Evolutionary conservation across 2,888 invertebrate species (phyloP), one percentile per base, ranked within the genome.

Genomic region (Ochropleura plecta): DNA sequence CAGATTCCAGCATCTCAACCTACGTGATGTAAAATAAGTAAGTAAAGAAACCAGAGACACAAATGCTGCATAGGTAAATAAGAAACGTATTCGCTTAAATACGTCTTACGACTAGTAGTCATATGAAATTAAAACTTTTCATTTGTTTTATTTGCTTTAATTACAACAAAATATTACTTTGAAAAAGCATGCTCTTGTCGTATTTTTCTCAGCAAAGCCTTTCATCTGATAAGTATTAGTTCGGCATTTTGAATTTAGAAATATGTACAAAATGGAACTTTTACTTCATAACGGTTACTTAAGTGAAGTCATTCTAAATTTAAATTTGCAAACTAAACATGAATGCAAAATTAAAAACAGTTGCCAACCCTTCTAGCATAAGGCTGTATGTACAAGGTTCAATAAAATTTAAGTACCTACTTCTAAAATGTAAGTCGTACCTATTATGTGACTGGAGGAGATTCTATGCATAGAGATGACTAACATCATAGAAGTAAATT

Each of bases 401-500:
- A 30, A 30, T 12, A 42, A 42, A 60, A 60, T 42, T 60, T n/a
- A n/a, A n/a, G n/a, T n/a, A n/a, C n/a, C n/a, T n/a, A 60, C 18
- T 42, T 42, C 30, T 12, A 53, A 9, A 9, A 10, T 53, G 55
- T 55, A 55, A 42, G n/a, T 42, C 30, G 3, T 12, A 30, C 30
- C 30, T 30, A 44, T 62, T n/a, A 62, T 44, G 12, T 62, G 44
- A 62, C n/a, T 44, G 7, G 12, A 62, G 5, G n/a, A 62, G 62
- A 5, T 44, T 62, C 12, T n/a, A n/a, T n/a, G n/a, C 60, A 60
- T n/a, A n/a, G 16, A 53, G 7, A 59, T 9, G 12, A 78, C 51
- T 59, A 8, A 77, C 42, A 64, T 70, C 10, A 42, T 14, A 69
- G 51, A 69, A 60, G 16, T 76, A 67, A 76, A 75, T 59, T 30